Percentiles rank a stretch among this genome's conserved stretches.
Evolutionary conservation across 1,140 invertebrate species (phyloP).

Genomic region (Ceratosolen solmsi): DNA sequence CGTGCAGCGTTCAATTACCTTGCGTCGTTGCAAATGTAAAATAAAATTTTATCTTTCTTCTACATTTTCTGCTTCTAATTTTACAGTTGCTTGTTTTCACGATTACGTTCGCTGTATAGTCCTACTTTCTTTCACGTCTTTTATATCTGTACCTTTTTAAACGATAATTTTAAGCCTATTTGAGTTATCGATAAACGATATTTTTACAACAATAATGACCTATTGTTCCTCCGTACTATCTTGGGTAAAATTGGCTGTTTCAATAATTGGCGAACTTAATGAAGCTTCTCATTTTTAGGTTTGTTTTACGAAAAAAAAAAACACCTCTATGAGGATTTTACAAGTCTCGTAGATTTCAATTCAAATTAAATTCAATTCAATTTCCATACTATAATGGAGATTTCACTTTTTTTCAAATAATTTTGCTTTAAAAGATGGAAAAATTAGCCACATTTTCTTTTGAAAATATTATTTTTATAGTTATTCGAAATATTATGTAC

Average conservation of each 20-base stretch:
- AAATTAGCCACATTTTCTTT: too few species aligned
- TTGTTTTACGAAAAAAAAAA: not conserved
- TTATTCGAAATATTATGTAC: not conserved
- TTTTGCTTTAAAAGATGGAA: not conserved
- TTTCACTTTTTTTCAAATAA: not conserved
- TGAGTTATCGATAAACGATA: conserved; percentile 20
- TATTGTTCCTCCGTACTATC: not conserved
- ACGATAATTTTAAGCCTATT: not conserved
- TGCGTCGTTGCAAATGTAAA: not conserved
- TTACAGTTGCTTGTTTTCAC: conserved; percentile 30
- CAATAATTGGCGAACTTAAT: conserved; percentile 8
- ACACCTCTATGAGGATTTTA: not conserved
- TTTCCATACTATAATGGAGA: not conserved
- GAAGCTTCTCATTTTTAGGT: not conserved
- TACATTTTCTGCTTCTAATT: conserved; percentile 47
- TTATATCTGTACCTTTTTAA: conserved; percentile 21
- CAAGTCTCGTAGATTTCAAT: not conserved
- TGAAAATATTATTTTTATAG: not conserved
- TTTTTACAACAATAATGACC: not conserved
- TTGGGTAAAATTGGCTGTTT: conserved; percentile 3
- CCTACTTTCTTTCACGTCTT: conserved; percentile 1
- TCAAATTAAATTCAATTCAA: too few species aligned
- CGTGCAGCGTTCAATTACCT: conserved; percentile 12
- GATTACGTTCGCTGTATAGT: conserved; percentile 55
- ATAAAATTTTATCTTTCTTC: conserved; percentile 46